Conservation (phyloP, 2,888 invertebrate genomes). For the Actias luna region DNA sequence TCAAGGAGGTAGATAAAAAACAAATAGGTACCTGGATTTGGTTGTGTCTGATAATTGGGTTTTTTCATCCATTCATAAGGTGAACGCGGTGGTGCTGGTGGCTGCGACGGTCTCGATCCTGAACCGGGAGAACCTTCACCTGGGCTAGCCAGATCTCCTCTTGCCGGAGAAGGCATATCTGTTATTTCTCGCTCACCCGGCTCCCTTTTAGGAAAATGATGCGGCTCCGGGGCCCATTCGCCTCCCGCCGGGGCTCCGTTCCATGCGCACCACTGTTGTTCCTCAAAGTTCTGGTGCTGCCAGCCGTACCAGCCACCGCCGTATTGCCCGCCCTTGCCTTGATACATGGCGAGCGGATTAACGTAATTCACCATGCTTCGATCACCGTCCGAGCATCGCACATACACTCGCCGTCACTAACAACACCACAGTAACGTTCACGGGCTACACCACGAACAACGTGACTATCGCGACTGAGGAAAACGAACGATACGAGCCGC, state of each 20-base stretch:
- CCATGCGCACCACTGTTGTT: constrained; percentile 82
- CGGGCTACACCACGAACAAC: constrained; percentile 54
- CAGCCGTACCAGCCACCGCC: constrained; percentile 77
- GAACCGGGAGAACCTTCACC: constrained; percentile 79
- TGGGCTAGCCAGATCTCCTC: constrained; percentile 81
- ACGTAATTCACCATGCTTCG: constrained; percentile 88
- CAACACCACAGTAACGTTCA: constrained; percentile 56
- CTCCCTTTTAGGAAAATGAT: constrained; percentile 72
- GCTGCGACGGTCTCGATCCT: constrained; percentile 71
- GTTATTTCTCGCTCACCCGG: constrained; percentile 69
- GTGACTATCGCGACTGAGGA: constrained; percentile 63
- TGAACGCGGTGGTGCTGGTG: constrained; percentile 88
- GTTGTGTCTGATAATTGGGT: constrained; percentile 91
- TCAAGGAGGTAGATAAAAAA: constrained; percentile 17
- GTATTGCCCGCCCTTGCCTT: constrained; percentile 83
- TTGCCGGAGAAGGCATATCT: constrained; percentile 72
- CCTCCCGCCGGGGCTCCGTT: constrained; percentile 75
- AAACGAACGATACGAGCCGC: constrained; percentile 33
- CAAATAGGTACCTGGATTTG: constrained; percentile 86
- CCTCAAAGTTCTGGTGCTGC: constrained; percentile 79
- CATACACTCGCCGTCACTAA: constrained; percentile 74
- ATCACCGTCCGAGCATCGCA: constrained; percentile 77
- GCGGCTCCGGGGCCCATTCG: constrained; percentile 75
- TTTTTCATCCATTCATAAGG: constrained; percentile 97
- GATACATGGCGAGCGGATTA: constrained; percentile 85